Base-by-base conservation (phyloP, 2,113 vertebrate genomes). In the Argyrosomus japonicus region DNA sequence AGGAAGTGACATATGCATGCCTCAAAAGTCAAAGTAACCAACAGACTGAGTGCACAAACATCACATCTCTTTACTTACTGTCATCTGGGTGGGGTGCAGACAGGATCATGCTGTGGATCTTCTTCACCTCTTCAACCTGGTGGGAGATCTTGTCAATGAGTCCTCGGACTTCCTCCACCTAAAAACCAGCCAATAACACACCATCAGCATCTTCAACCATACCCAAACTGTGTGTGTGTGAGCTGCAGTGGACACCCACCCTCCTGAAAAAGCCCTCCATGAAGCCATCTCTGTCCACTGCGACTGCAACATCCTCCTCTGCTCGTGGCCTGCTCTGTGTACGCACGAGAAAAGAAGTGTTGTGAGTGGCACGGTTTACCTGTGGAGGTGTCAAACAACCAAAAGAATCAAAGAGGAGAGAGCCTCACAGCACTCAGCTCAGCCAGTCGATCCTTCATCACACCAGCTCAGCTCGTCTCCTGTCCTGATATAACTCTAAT, bases 181-280 rank as follows among this genome's bases (percentile, higher is more conserved):
- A 45, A 56, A 47, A 47, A 47, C 10, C 45, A 47, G 13, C 3
- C 3, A 47, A 4, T 14, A 13, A 47, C 13, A 47, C 45, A 47
- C 45, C 45, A n/a, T 56, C 54, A 50, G 40, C 9, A 23, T 48
- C 2, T 19, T 10, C 36, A 40, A 48, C 6, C 51, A 21, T 9
- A 6, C 1, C 8, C 36, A 40, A 40, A 40, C 36, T 40, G 0
- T 8, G 7, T 40, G 7, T 40, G 36, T 40, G 36, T 40, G 57
- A 32, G 6, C 29, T 17, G 45, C 14, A 45, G 50, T 43, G 14
- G 36, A 47, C 4, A 82, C 93, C 82, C 78, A 99, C 98, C 96
- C 96, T 97, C 10, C 95, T 96, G 93, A 99, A 99, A 76, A 99
- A 99, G 21, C 95, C 95, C 75, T 98, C 97, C 98, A 99, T 98